Conservation (phyloP, 1,140 invertebrate species). For the Neomicropteryx cornuta region DNA sequence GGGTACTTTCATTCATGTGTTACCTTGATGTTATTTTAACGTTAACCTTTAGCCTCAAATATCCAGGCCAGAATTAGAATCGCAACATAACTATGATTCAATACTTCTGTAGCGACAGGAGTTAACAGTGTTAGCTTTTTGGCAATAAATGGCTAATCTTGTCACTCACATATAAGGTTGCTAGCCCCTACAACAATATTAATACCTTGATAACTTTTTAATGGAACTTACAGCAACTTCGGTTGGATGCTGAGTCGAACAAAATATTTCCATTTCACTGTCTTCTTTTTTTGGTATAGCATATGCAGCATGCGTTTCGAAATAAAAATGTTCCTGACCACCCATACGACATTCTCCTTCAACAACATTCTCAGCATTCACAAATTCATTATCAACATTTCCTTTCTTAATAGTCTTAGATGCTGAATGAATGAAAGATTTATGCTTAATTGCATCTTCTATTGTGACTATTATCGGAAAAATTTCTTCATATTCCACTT, state of each 20-base stretch:
- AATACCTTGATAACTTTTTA: constrained; percentile 2
- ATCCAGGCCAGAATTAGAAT: too few relatives aligned
- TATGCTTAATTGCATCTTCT: constrained; percentile 70
- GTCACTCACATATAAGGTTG: too few relatives aligned
- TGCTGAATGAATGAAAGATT: constrained; percentile 55
- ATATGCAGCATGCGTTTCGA: constrained; percentile 67
- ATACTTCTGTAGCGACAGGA: neutral
- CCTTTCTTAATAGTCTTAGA: constrained; percentile 52
- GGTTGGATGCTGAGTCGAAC: constrained; percentile 77
- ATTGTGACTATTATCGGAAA: constrained; percentile 74
- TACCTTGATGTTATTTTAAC: too few relatives aligned
- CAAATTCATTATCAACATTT: constrained; percentile 53
- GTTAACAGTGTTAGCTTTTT: constrained; percentile 3
- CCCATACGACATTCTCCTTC: constrained; percentile 78
- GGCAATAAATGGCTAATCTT: too few relatives aligned
- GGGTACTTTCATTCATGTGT: too few relatives aligned
- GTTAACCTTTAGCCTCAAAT: too few relatives aligned
- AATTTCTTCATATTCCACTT: constrained; percentile 68
- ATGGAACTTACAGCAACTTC: constrained; percentile 44
- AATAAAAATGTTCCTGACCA: constrained; percentile 95
- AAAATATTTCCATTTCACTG: constrained; percentile 80
- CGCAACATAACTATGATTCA: too few relatives aligned
- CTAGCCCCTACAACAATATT: too few relatives aligned
- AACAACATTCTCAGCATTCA: constrained; percentile 52
- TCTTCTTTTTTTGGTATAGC: constrained; percentile 64